phyloP scores from a whole-genome alignment of 2,888 invertebrate genomes.

The Polymixis lichenea region DNA sequence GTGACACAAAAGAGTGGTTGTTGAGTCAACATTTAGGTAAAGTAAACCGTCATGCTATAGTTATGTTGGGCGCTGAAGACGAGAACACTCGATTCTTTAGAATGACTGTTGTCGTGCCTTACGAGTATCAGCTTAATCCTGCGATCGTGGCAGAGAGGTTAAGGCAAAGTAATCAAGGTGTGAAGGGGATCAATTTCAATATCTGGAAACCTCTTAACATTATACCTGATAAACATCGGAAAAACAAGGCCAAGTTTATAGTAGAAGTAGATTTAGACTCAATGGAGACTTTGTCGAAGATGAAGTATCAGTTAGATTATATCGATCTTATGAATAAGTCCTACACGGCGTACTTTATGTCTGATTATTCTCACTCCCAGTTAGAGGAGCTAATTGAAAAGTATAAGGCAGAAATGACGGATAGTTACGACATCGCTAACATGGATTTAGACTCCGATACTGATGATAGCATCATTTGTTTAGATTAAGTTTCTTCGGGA shows the following conservation, averaged over 20 bases:
- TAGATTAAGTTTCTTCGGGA: slow-evolving; percentile 59
- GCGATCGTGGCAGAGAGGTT: slow-evolving; percentile 72
- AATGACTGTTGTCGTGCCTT: slow-evolving; percentile 72
- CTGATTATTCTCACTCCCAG: slow-evolving; percentile 68
- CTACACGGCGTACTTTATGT: slow-evolving; percentile 66
- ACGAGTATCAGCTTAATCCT: slow-evolving; percentile 51
- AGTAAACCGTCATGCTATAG: slow-evolving; percentile 72
- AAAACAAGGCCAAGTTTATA: slow-evolving; percentile 58
- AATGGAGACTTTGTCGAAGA: slow-evolving; percentile 74
- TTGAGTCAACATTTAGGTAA: slow-evolving; percentile 76
- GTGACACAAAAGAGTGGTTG: slow-evolving; percentile 81
- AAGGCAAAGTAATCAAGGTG: slow-evolving; percentile 79
- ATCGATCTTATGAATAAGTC: slow-evolving; percentile 62
- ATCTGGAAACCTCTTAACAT: slow-evolving; percentile 76
- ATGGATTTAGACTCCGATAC: slow-evolving; percentile 82
- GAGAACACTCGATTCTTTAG: slow-evolving; percentile 73
- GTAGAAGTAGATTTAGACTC: slow-evolving; percentile 83
- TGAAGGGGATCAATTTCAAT: slow-evolving; percentile 80
- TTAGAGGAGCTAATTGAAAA: slow-evolving; percentile 75
- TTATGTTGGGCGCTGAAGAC: slow-evolving; percentile 76
- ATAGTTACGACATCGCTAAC: slow-evolving; percentile 82
- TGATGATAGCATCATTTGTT: slow-evolving; percentile 72
- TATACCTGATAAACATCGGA: slow-evolving; percentile 42
- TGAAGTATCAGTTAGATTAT: slow-evolving; percentile 79
- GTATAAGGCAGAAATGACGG: slow-evolving; percentile 77